These are phyloP conservation scores for Sepiola atlantica DNA, from an alignment of 2,888 invertebrate species.

Conservation along the genomic window DNA sequence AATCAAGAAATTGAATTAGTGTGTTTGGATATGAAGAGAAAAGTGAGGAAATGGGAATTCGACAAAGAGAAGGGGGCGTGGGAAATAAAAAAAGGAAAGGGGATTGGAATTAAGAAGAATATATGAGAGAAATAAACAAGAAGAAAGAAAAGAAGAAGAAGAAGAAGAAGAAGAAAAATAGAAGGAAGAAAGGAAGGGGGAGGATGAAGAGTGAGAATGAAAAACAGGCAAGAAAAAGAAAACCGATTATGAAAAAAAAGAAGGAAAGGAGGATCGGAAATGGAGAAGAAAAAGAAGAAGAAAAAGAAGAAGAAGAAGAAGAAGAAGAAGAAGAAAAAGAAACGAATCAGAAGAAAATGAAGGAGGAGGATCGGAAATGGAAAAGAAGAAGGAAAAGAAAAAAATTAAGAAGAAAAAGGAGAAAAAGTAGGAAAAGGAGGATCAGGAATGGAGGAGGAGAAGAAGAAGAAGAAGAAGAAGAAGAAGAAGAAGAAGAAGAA, in stretches of 20 bases:
- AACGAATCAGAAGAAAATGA: not conserved
- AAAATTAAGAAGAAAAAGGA: not conserved
- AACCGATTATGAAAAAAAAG: not conserved
- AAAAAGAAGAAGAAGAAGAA: not conserved
- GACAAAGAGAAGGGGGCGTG: not conserved
- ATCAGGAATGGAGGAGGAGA: not conserved
- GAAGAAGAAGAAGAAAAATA: not conserved
- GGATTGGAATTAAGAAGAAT: fast-evolving
- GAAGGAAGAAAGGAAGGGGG: not conserved
- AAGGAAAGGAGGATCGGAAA: not conserved
- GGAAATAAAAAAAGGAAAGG: not conserved
- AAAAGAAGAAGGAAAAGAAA: not conserved
- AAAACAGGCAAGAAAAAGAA: not conserved
- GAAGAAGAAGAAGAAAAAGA: not conserved
- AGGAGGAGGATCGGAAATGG: fast-evolving
- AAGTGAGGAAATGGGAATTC: not conserved
- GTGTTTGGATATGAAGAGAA: not conserved
- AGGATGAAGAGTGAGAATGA: not conserved
- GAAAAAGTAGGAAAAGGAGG: not conserved
- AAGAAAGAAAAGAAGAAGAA: not conserved
- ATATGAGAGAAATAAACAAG: not conserved
- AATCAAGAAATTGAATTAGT: not conserved
- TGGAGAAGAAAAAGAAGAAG: not conserved
- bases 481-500: too few species aligned
- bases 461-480: too few species aligned